phyloP scores from a whole-genome alignment of 2,888 invertebrate species.

The Linnaemya tessellans region DNA sequence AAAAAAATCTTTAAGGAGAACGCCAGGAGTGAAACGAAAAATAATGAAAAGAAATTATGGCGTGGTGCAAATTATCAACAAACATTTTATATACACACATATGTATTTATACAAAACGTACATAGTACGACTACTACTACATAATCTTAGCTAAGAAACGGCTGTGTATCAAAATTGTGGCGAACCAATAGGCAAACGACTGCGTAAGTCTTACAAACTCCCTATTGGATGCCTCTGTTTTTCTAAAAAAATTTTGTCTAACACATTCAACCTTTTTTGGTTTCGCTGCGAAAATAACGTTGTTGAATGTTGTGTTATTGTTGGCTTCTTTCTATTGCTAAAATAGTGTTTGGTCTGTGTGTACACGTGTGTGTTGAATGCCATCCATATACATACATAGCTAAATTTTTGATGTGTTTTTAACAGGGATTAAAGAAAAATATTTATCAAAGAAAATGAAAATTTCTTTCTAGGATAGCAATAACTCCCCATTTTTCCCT shows the following conservation, averaged over 20 bases:
- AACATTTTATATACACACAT: constrained; percentile 2
- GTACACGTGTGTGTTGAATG: not conserved
- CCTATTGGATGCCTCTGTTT: constrained; percentile 61
- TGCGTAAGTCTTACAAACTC: constrained; percentile 55
- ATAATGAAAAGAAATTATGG: constrained; percentile 29
- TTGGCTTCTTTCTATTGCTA: constrained; percentile 43
- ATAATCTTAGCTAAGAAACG: constrained; percentile 32
- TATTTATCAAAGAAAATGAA: constrained; percentile 47
- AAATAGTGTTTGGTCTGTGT: not conserved
- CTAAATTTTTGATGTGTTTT: constrained; percentile 13
- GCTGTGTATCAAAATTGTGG: constrained; percentile 36
- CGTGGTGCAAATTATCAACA: constrained; percentile 35
- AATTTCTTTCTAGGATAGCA: constrained; percentile 23
- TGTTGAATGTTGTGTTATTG: constrained; percentile 47
- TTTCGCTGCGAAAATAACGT: constrained; percentile 47
- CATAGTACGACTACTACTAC: not conserved
- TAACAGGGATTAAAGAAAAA: constrained; percentile 34
- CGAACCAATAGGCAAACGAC: constrained; percentile 60
- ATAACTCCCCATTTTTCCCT: constrained; percentile 20
- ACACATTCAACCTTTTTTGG: constrained; percentile 49
- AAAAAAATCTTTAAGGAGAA: constrained; percentile 26
- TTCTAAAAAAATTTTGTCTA: constrained; percentile 33
- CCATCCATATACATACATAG: not conserved
- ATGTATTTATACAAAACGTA: not conserved
- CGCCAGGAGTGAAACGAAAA: constrained; percentile 29